A percentile compares a stretch with the other conserved stretches of the same genome.
Conservation (phyloP, 92 coral and sea anemone genomes). For the Epizoanthus stellaris region DNA sequence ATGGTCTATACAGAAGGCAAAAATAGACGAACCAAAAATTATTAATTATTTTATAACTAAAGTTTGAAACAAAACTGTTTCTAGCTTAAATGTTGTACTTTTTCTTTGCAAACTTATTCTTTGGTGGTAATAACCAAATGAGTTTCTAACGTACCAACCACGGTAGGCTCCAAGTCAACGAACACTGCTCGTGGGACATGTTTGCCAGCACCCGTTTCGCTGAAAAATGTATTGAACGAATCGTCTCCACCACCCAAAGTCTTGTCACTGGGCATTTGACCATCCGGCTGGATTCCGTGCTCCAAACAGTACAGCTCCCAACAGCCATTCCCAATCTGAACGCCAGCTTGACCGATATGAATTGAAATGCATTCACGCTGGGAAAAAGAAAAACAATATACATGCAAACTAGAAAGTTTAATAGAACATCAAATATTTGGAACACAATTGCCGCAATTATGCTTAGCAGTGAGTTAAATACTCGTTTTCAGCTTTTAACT, state of each 20-base stretch:
- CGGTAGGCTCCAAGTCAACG: conserved; percentile 77
- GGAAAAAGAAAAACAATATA: not conserved
- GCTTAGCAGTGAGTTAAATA: too few relatives aligned
- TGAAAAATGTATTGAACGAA: conserved; percentile 41
- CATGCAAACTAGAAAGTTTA: too few relatives aligned
- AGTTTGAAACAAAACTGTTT: too few relatives aligned
- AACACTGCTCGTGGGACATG: conserved; percentile 82
- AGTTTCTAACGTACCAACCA: conserved; percentile 20
- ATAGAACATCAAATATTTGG: too few relatives aligned
- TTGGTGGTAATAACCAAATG: too few relatives aligned
- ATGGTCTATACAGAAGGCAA: too few relatives aligned
- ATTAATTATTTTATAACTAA: too few relatives aligned
- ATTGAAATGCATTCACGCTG: conserved; percentile 94
- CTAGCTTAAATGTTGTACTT: too few relatives aligned
- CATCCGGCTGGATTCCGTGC: conserved; percentile 93
- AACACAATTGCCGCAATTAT: too few relatives aligned
- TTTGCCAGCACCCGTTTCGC: conserved; percentile 72
- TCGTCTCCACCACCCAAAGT: conserved; percentile 77
- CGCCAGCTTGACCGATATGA: conserved; percentile 93
- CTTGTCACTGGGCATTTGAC: conserved; percentile 86
- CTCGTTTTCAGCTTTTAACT: too few relatives aligned
- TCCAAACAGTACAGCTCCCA: conserved; percentile 95
- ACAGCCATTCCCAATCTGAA: conserved; percentile 89
- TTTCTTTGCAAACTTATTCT: too few relatives aligned
- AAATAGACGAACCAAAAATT: too few relatives aligned